Evolutionary conservation across 2,888 invertebrate species (phyloP).

Genomic region (Rotaria macrura): DNA sequence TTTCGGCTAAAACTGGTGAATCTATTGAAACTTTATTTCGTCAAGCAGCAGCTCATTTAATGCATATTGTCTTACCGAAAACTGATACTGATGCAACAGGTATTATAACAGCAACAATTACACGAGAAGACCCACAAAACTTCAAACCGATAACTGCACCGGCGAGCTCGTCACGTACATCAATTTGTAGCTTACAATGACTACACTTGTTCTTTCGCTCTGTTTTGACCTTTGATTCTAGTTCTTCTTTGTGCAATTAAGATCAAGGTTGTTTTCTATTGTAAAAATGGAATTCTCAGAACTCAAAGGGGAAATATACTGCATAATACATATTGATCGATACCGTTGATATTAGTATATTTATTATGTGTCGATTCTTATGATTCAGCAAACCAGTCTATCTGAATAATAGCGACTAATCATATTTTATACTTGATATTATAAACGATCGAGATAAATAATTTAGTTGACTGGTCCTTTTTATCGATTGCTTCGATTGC

Average conservation of each 20-base stretch:
- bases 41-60: not conserved
- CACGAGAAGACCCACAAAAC: not conserved
- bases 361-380: too few relatives aligned
- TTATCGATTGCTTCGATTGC: too few relatives aligned
- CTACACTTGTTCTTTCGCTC: too few relatives aligned
- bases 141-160: not conserved
- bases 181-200: not conserved
- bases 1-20: slow-evolving; percentile 55
- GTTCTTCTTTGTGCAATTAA: not conserved
- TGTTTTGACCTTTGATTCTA: not conserved
- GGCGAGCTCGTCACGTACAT: not conserved
- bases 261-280: not conserved
- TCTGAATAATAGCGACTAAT: too few relatives aligned
- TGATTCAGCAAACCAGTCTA: too few relatives aligned
- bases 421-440: too few relatives aligned
- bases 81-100: not conserved
- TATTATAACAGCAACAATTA: not conserved
- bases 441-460: too few relatives aligned
- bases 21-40: slow-evolving; percentile 42
- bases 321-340: too few relatives aligned
- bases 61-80: not conserved
- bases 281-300: too few relatives aligned
- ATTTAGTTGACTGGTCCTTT: too few relatives aligned
- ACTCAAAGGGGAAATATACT: too few relatives aligned
- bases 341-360: too few relatives aligned